phyloP scores from a whole-genome alignment of 2,888 invertebrate genomes.

The Microplitis manilae region DNA sequence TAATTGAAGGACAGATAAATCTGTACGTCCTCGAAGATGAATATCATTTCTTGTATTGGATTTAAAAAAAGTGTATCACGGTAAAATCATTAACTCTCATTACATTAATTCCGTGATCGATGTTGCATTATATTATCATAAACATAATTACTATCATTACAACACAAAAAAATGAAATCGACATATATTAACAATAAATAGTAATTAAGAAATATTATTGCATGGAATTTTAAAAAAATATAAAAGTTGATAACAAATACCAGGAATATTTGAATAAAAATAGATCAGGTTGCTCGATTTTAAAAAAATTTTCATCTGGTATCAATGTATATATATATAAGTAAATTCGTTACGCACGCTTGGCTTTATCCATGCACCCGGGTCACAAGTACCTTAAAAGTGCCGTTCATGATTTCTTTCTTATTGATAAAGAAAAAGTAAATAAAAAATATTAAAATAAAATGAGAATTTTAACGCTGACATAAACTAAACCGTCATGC shows the following conservation, averaged over 20 bases:
- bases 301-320: background rate
- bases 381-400: background rate
- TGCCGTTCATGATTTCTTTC: slow-evolving; percentile 23
- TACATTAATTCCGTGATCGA: too few relatives aligned
- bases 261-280: background rate
- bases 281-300: background rate
- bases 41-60: background rate
- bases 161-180: background rate
- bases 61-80: background rate
- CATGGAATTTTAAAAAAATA: background rate
- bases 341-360: slow-evolving; percentile 11
- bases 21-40: slow-evolving; percentile 25
- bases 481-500: slow-evolving; percentile 46
- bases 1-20: slow-evolving; percentile 10
- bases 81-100: background rate
- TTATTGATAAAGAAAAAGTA: background rate
- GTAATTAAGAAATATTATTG: background rate
- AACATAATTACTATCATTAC: background rate
- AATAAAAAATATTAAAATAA: slow-evolving; percentile 7
- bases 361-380: slow-evolving; percentile 6
- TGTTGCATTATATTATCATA: background rate
- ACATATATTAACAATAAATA: background rate
- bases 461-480: slow-evolving; percentile 9
- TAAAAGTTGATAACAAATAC: background rate
- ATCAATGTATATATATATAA: slow-evolving; percentile 19